Base-by-base conservation (phyloP, 2,797 vertebrate genomes). In the Leucoraja ocellata region DNA sequence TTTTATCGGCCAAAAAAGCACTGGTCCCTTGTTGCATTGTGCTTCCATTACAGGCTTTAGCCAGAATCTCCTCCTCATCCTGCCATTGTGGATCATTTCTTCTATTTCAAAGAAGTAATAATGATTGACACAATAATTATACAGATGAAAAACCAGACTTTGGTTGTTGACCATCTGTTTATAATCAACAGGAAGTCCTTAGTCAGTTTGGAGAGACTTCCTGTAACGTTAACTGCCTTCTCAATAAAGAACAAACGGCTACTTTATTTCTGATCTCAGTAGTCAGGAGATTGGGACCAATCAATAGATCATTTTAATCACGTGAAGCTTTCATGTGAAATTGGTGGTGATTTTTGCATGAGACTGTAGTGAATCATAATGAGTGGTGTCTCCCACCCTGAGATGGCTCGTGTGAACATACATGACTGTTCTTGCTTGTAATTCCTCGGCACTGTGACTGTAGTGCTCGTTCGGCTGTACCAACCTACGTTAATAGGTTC, bases 341-440 rank as follows among this genome's bases (percentile, higher is more conserved):
- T 16, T 63, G 61, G 1, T 86, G n/a, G 58, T 86, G 83, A 13
- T 68, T 21, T 88, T 88, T 88, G 84, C 84, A 88, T 88, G 84
- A 88, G 61, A 68, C 63, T 88, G 54, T 86, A 32, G 84, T 88
- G n/a, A 68, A 68, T 68, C 84, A 88, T 65, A 88, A 1, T 21
- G 84, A 88, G 63, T 88, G 84, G n/a, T 88, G 84, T 88, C 84
- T 68, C 61, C 61, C 25, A 16, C n/a, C 84, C 36, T 68, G n/a
- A 32, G 84, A 68, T 68, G 84, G 80, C 46, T 83, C 23, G 54
- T 46, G 46, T 88, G 84, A n/a, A 88, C n/a, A 36, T 63, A 88
- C 84, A 36, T 68, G 84, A 88, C 84, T 36, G 84, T 88, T 88
- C n/a, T 68, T 88, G 84, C 84, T 88, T 88, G 61, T 88, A 88